These are phyloP conservation scores for Onychomys torridus DNA, from an alignment of 2,797 vertebrate species.

Conservation along the genomic window DNA sequence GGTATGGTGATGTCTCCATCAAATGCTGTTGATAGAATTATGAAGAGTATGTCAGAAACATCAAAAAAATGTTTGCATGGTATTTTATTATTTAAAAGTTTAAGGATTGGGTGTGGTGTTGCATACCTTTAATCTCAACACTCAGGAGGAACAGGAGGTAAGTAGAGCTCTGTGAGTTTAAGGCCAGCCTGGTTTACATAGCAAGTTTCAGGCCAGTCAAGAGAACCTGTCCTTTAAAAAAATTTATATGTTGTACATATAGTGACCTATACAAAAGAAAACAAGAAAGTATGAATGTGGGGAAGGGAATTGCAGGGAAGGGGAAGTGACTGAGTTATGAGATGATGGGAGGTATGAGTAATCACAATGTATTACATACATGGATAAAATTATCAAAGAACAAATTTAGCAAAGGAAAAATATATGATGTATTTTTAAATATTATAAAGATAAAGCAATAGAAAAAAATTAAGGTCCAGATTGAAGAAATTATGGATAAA, in stretches of 20 bases:
- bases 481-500: not conserved
- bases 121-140: not conserved
- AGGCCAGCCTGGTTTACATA: not conserved
- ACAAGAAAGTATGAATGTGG: not conserved
- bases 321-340: not conserved
- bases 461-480: not conserved
- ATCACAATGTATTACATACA: not conserved
- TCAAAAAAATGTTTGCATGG: not conserved
- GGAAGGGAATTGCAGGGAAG: not conserved
- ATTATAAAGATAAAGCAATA: not conserved
- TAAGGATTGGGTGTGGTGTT: not conserved
- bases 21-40: not conserved
- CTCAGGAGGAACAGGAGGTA: not conserved
- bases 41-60: not conserved
- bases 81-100: constrained; percentile 1
- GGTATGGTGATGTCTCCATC: not conserved
- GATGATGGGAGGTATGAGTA: not conserved
- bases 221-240: not conserved
- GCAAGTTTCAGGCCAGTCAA: not conserved
- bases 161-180: not conserved
- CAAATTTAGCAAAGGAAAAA: not conserved
- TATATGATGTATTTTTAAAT: not conserved
- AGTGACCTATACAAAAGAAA: not conserved
- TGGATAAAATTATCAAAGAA: not conserved
- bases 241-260: not conserved